phyloP scores from a whole-genome alignment of 1,140 invertebrate genomes.

The Teleogryllus occipitalis region DNA sequence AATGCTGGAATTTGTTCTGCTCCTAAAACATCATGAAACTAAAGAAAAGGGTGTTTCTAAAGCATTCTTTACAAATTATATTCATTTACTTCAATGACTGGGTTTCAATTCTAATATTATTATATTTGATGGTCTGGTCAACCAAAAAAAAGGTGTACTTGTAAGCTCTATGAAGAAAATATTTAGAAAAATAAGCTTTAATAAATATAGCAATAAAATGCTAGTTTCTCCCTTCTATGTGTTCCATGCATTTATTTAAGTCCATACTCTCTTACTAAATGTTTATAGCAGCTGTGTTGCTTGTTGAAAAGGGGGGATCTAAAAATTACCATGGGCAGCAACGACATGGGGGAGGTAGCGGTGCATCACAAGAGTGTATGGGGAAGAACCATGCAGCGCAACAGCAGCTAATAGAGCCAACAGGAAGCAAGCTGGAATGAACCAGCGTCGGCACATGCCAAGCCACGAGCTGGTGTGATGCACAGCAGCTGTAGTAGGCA shows the following conservation, averaged over 20 bases:
- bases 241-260: neutral
- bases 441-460: slow-evolving; percentile 10
- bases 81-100: no score
- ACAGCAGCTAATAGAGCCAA: slow-evolving; percentile 11
- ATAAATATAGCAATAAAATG: neutral
- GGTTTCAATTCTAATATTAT: no score
- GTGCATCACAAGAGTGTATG: slow-evolving; percentile 9
- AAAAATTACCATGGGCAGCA: slow-evolving; percentile 12
- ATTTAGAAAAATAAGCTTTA: neutral
- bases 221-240: neutral
- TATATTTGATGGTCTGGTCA: no score
- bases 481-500: neutral
- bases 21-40: no score
- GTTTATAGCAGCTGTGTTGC: slow-evolving; percentile 10
- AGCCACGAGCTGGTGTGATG: neutral
- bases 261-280: neutral
- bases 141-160: neutral
- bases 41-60: no score
- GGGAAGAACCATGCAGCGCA: slow-evolving; percentile 14
- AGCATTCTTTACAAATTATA: no score
- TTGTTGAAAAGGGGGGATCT: neutral
- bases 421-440: slow-evolving; percentile 15
- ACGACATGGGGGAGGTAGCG: slow-evolving; percentile 13
- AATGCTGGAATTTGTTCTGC: no score
- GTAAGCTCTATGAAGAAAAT: neutral